Evolutionary conservation across 2,797 vertebrate species (phyloP).

Genomic region (Euthynnus affinis): DNA sequence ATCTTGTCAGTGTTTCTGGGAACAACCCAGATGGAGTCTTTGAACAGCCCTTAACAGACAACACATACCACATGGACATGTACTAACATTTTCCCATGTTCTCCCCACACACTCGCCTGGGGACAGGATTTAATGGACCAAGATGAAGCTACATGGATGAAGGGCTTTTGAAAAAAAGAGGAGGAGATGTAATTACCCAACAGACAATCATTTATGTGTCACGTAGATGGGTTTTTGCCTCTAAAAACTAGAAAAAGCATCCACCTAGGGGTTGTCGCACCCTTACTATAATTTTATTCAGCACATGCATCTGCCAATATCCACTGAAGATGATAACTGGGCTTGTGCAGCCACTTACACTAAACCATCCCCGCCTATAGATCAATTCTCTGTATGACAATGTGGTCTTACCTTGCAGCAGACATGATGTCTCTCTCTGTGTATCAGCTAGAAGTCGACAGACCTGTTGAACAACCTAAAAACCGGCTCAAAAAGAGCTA

Average conservation of each 20-base stretch:
- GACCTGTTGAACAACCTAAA: slow-evolving; percentile 76
- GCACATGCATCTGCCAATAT: slow-evolving; percentile 31
- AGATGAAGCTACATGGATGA: neutral
- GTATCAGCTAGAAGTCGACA: slow-evolving; percentile 40
- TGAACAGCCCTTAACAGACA: slow-evolving; percentile 33
- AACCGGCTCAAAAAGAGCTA: slow-evolving; percentile 57
- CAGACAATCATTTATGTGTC: neutral
- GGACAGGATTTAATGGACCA: neutral
- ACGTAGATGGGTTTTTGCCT: neutral
- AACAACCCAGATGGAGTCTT: slow-evolving; percentile 50
- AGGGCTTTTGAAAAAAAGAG: slow-evolving; percentile 7
- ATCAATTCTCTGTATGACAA: slow-evolving; percentile 6
- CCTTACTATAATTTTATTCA: slow-evolving; percentile 24
- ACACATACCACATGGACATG: slow-evolving; percentile 28
- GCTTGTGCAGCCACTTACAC: slow-evolving; percentile 49
- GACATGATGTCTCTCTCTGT: slow-evolving; percentile 76
- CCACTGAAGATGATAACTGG: slow-evolving; percentile 46
- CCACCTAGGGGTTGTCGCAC: slow-evolving; percentile 19
- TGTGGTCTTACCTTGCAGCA: slow-evolving; percentile 79
- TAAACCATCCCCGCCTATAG: slow-evolving; percentile 10
- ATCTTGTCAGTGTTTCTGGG: slow-evolving; percentile 33
- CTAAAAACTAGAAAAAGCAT: slow-evolving; percentile 14
- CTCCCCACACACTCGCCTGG: neutral
- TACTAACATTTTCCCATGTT: slow-evolving; percentile 17
- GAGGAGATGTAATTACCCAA: neutral